These are phyloP conservation scores for Megamerina dolium DNA, from an alignment of 2,888 invertebrate genomes.

Conservation along the genomic window DNA sequence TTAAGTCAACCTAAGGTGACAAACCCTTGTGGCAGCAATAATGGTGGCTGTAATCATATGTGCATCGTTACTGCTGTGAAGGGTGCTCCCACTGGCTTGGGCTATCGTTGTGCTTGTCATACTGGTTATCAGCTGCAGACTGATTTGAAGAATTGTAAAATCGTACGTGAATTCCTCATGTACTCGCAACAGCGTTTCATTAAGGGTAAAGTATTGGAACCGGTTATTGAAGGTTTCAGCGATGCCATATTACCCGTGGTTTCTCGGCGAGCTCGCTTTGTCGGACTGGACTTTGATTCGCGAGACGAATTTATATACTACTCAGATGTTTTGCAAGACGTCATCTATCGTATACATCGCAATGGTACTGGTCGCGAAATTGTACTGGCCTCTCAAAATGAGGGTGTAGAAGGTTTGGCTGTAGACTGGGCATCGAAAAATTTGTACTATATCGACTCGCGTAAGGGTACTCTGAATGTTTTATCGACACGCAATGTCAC, in stretches of 20 bases:
- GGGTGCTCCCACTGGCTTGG: constrained; percentile 61
- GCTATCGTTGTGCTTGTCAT: constrained; percentile 86
- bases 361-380: constrained; percentile 79
- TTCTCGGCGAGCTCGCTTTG: constrained; percentile 84
- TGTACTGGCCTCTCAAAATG: constrained; percentile 91
- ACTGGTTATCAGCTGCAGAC: constrained; percentile 74
- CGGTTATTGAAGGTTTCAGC: constrained; percentile 83
- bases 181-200: constrained; percentile 94
- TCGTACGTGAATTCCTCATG: constrained; percentile 84
- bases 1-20: constrained; percentile 68
- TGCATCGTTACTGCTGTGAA: constrained; percentile 81
- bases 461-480: constrained; percentile 91
- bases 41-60: constrained; percentile 89
- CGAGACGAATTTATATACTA: constrained; percentile 89
- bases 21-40: constrained; percentile 81
- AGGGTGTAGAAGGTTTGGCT: constrained; percentile 92
- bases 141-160: constrained; percentile 72
- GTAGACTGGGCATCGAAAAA: constrained; percentile 96
- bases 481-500: constrained; percentile 81
- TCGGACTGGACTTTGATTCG: constrained; percentile 91
- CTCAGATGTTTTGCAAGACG: constrained; percentile 94
- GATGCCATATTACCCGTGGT: constrained; percentile 95
- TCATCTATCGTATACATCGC: constrained; percentile 77
- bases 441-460: constrained; percentile 89
- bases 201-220: constrained; percentile 84